Percentiles rank a stretch among this genome's conserved stretches.
These are phyloP conservation scores for Rhagium mordax DNA, from an alignment of 2,888 invertebrate species.

Conservation along the genomic window DNA sequence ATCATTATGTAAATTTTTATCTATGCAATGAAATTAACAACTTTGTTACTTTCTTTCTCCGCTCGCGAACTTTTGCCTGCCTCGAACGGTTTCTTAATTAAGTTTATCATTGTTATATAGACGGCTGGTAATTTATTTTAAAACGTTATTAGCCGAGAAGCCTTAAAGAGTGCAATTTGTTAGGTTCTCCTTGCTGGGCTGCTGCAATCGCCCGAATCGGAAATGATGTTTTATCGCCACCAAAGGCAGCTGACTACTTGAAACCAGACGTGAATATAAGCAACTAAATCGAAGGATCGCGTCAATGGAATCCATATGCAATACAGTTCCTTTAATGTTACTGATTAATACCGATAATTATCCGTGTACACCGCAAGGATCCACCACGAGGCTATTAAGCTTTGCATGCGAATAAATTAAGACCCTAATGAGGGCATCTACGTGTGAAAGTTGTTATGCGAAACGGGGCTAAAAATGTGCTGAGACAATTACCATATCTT, in stretches of 20 bases:
- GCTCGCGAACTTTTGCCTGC: conserved; percentile 23
- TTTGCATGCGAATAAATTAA: not conserved
- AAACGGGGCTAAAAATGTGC: not conserved
- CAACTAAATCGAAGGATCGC: no score
- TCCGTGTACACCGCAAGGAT: not conserved
- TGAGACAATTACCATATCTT: conserved; percentile 26
- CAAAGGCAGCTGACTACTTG: not conserved
- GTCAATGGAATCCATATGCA: no score
- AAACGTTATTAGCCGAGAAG: conserved; percentile 48
- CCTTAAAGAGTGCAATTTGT: conserved; percentile 39
- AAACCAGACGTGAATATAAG: not conserved
- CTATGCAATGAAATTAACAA: conserved; percentile 53
- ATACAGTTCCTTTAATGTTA: no score
- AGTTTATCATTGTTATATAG: conserved; percentile 52
- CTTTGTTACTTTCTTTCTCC: conserved; percentile 41
- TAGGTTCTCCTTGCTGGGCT: conserved; percentile 21
- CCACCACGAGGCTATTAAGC: not conserved
- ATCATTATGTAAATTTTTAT: conserved; percentile 56
- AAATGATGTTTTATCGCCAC: not conserved
- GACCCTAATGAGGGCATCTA: not conserved
- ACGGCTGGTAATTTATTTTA: conserved; percentile 51
- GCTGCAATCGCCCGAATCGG: not conserved
- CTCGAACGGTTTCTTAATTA: conserved; percentile 48
- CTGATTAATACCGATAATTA: no score
- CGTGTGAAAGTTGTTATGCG: not conserved